Evolutionary conservation across 2,888 invertebrate genomes (phyloP).

Genomic region (Dicranocentrus wangi): DNA sequence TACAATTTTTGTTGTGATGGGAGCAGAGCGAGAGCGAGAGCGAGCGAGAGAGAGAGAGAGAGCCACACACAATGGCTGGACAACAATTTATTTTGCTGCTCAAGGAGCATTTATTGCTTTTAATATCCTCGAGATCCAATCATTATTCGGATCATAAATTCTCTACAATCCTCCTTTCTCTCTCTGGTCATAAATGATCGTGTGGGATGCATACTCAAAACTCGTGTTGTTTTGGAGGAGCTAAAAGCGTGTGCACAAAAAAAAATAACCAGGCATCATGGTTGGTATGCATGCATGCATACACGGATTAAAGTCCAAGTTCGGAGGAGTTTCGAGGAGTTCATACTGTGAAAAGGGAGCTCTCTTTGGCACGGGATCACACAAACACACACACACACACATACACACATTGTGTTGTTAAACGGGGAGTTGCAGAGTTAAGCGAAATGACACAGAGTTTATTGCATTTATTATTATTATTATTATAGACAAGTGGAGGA

Average conservation of each 20-base stretch:
- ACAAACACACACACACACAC: neutral
- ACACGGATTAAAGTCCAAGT: constrained; percentile 27
- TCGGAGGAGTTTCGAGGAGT: no score
- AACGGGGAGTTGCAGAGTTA: constrained; percentile 15
- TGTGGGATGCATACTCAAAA: neutral
- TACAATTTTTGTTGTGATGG: neutral
- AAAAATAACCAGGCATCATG: no score
- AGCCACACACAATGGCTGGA: constrained; percentile 34
- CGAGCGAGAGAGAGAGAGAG: neutral
- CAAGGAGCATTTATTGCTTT: constrained; percentile 65
- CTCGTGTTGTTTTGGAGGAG: no score
- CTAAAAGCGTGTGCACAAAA: no score
- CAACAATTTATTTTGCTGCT: constrained; percentile 55
- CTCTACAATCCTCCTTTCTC: constrained; percentile 38
- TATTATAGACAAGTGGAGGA: constrained; percentile 14
- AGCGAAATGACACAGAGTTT: constrained; percentile 40
- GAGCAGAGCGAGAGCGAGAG: neutral
- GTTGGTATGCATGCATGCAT: constrained; percentile 36
- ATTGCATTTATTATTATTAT: constrained; percentile 50
- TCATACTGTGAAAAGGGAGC: constrained; percentile 10
- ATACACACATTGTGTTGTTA: constrained; percentile 1
- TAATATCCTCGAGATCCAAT: constrained; percentile 66
- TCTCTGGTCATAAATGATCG: neutral
- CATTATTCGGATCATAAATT: constrained; percentile 67
- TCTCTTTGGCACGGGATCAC: neutral